phyloP scores from a whole-genome alignment of 2,797 vertebrate genomes.

The Gastrophryne carolinensis region DNA sequence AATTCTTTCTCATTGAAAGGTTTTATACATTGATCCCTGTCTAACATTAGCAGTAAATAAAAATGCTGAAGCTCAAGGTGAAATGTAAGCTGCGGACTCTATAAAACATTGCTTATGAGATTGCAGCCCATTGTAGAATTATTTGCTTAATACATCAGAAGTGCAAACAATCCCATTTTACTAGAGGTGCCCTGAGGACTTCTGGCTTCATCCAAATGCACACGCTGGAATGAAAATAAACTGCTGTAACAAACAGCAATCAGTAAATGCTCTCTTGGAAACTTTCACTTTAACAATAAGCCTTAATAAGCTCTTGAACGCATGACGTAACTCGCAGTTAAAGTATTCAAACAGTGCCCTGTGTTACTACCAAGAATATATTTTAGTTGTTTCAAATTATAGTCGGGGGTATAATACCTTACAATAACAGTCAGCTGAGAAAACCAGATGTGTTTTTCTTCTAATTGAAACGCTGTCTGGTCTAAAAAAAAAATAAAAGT shows the following conservation, averaged over 20 bases:
- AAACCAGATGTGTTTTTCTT: constrained; percentile 49
- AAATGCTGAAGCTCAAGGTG: constrained; percentile 19
- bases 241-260: constrained; percentile 46
- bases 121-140: constrained; percentile 29
- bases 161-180: constrained; percentile 49
- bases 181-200: constrained; percentile 47
- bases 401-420: constrained; percentile 43
- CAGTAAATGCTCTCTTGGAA: constrained; percentile 45
- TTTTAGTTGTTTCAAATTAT: constrained; percentile 44
- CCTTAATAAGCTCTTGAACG: constrained; percentile 35
- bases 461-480: constrained; percentile 43
- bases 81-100: constrained; percentile 25
- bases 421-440: constrained; percentile 33
- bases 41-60: constrained; percentile 36
- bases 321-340: constrained; percentile 50
- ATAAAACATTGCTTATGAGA: constrained; percentile 38
- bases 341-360: constrained; percentile 37
- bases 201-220: constrained; percentile 30
- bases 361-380: constrained; percentile 27
- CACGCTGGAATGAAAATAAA: constrained; percentile 43
- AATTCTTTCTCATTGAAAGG: not conserved
- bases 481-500: not conserved
- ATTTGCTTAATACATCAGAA: constrained; percentile 52
- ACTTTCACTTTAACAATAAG: constrained; percentile 41
- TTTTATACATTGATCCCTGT: constrained; percentile 14